These are phyloP conservation scores for Sphaeramia orbicularis DNA, from an alignment of 2,797 vertebrate genomes.

Conservation along the genomic window DNA sequence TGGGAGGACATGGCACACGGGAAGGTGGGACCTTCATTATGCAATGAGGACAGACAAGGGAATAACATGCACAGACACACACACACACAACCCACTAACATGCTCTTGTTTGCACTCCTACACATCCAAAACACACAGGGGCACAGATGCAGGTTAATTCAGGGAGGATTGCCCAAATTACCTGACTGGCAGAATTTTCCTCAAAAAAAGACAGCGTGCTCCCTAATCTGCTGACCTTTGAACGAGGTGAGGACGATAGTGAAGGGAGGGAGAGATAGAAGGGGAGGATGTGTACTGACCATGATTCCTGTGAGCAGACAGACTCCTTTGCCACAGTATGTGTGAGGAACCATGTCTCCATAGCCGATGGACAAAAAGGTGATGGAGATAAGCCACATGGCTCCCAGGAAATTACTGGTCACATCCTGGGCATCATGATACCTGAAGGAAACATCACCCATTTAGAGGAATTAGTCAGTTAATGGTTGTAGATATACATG, in stretches of 20 bases:
- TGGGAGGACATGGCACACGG: slow-evolving; percentile 74
- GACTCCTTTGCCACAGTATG: slow-evolving; percentile 96
- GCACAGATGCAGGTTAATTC: slow-evolving; percentile 74
- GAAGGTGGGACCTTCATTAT: slow-evolving; percentile 82
- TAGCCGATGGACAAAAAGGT: slow-evolving; percentile 98
- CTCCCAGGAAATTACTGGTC: slow-evolving; percentile 97
- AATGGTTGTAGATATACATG: slow-evolving; percentile 98
- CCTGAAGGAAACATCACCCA: slow-evolving; percentile 98
- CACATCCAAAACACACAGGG: slow-evolving; percentile 66
- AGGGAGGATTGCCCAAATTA: slow-evolving; percentile 70
- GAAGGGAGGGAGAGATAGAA: slow-evolving; percentile 13
- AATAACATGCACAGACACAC: slow-evolving; percentile 37
- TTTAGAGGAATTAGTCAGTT: slow-evolving; percentile 98
- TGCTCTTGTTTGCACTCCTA: slow-evolving; percentile 65
- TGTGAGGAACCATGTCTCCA: slow-evolving; percentile 97
- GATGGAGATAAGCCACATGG: slow-evolving; percentile 98
- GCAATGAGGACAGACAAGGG: slow-evolving; percentile 72
- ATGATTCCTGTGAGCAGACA: slow-evolving; percentile 97
- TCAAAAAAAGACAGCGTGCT: slow-evolving; percentile 52
- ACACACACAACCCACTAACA: slow-evolving; percentile 13
- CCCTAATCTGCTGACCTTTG: slow-evolving; percentile 74
- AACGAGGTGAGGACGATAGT: slow-evolving; percentile 49
- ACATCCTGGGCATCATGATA: slow-evolving; percentile 98
- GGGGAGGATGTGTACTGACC: slow-evolving; percentile 84
- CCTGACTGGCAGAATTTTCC: slow-evolving; percentile 65